Evolutionary conservation across 2,888 invertebrate species (phyloP).

Genomic region (Blastobasis lacticolella): DNA sequence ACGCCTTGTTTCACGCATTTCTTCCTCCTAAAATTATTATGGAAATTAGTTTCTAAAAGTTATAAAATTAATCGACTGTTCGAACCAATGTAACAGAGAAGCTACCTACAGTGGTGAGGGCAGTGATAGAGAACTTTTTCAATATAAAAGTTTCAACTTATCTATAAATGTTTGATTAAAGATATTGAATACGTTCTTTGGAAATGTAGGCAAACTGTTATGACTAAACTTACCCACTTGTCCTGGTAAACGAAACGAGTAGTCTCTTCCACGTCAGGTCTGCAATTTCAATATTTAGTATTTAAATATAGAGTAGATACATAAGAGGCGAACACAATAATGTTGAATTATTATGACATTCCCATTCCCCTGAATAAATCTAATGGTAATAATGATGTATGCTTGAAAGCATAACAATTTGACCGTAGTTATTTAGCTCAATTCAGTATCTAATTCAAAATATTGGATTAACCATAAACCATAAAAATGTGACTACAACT

Average conservation of each 20-base stretch:
- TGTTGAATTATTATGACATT: too few species aligned
- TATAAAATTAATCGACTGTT: background rate
- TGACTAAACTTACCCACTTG: constrained; percentile 22
- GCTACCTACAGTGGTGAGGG: background rate
- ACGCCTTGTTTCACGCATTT: constrained; percentile 10
- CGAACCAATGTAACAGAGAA: background rate
- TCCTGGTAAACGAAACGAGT: constrained; percentile 31
- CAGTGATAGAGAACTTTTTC: constrained; percentile 1
- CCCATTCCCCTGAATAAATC: too few species aligned
- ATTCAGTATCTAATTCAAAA: too few species aligned
- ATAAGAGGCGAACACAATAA: too few species aligned
- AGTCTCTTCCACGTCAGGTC: constrained; percentile 30
- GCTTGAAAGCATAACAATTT: too few species aligned
- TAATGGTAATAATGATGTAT: too few species aligned
- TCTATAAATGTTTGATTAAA: too few species aligned
- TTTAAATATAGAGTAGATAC: too few species aligned
- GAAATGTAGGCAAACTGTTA: background rate
- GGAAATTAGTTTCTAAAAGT: background rate
- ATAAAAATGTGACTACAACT: too few species aligned
- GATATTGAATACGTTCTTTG: background rate
- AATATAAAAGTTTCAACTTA: constrained; percentile 3
- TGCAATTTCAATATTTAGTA: constrained; percentile 14
- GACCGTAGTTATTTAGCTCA: too few species aligned
- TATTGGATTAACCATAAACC: too few species aligned
- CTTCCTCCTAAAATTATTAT: constrained; percentile 13